These are phyloP conservation scores for Drosophila leonis DNA, from an alignment of 2,888 invertebrate species.

Conservation along the genomic window DNA sequence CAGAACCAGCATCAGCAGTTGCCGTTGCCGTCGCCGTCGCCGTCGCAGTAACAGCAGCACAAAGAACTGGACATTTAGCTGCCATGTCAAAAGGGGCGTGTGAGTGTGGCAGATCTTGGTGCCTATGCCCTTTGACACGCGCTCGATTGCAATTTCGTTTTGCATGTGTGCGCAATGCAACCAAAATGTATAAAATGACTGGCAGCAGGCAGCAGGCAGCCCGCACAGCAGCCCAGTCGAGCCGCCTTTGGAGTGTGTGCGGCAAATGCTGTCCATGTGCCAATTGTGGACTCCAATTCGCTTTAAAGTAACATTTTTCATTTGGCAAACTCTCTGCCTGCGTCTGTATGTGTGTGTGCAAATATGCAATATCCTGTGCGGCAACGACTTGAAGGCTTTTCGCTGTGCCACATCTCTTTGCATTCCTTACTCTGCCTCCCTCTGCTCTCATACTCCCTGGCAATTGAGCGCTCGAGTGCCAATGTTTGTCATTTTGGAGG, in stretches of 20 bases:
- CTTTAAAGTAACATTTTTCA: conserved; percentile 79
- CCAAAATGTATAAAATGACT: conserved; percentile 74
- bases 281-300: conserved; percentile 65
- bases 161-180: conserved; percentile 62
- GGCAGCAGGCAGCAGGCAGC: conserved; percentile 56
- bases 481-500: conserved; percentile 81
- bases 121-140: conserved; percentile 71
- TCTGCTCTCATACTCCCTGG: conserved; percentile 8
- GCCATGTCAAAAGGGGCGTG: conserved; percentile 44
- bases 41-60: conserved; percentile 30
- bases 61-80: conserved; percentile 65
- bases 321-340: conserved; percentile 29
- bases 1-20: conserved; percentile 25
- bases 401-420: conserved; percentile 27
- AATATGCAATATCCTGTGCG: conserved; percentile 81
- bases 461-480: conserved; percentile 66
- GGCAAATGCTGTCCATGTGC: conserved; percentile 34
- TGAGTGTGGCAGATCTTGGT: conserved; percentile 49
- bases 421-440: neutral
- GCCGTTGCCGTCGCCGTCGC: conserved; percentile 18
- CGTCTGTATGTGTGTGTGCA: conserved; percentile 31
- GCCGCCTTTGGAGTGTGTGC: conserved; percentile 4
- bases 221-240: conserved; percentile 39
- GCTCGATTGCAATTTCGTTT: conserved; percentile 72
- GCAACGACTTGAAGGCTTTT: conserved; percentile 53